Conservation (phyloP, 2,888 invertebrate genomes). For the Buathra laborator region DNA sequence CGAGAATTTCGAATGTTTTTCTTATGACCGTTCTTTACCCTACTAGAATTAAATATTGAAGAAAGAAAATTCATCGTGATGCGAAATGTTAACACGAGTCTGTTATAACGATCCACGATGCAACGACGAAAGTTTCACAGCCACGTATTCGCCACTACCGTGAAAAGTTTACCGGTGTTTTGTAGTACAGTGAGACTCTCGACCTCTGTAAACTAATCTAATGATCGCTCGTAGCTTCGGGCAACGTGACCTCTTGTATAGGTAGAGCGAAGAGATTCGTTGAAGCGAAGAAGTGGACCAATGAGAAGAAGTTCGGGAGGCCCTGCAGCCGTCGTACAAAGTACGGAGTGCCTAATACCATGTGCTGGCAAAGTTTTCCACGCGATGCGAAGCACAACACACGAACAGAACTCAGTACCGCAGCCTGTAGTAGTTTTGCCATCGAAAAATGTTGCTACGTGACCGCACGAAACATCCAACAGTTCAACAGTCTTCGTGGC, state of each 20-base stretch:
- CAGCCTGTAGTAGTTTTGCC: constrained; percentile 45
- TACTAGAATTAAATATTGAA: too few species aligned
- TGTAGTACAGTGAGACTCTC: not conserved
- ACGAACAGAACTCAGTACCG: constrained; percentile 44
- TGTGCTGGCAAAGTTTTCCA: constrained; percentile 56
- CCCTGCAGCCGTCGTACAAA: constrained; percentile 34
- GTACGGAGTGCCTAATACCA: constrained; percentile 28
- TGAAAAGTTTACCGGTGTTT: constrained; percentile 17
- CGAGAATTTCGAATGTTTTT: too few species aligned
- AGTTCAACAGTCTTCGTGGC: constrained; percentile 2
- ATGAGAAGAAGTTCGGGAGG: constrained; percentile 45
- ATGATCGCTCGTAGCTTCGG: constrained; percentile 18
- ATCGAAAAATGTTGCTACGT: constrained; percentile 60
- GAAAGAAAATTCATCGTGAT: not conserved
- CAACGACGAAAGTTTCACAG: not conserved
- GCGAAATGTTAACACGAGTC: not conserved
- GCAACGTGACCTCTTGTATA: constrained; percentile 4
- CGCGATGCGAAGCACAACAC: constrained; percentile 54
- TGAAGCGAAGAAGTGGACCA: constrained; percentile 38
- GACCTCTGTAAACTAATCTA: constrained; percentile 24
- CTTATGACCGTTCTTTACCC: too few species aligned
- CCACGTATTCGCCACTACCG: constrained; percentile 14
- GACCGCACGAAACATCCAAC: constrained; percentile 43
- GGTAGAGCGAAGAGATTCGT: constrained; percentile 36
- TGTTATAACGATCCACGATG: not conserved